Evolutionary conservation across 2,888 invertebrate genomes (phyloP).

Genomic region (Eupithecia subumbrata): DNA sequence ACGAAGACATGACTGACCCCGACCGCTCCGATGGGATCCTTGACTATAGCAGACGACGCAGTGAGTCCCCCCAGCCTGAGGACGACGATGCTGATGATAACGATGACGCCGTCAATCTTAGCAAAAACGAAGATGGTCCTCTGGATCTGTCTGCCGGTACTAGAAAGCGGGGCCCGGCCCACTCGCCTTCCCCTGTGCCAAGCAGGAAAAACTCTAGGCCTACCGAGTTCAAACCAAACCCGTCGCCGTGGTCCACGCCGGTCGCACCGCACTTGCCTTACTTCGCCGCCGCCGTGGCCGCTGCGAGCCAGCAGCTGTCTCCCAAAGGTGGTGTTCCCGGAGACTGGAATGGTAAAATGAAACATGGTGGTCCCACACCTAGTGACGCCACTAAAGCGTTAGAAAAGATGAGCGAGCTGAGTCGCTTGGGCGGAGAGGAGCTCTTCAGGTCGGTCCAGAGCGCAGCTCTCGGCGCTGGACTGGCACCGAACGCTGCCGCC

Average conservation of each 20-base stretch:
- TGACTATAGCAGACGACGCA: conserved; percentile 92
- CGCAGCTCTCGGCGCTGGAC: conserved; percentile 77
- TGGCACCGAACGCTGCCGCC: conserved; percentile 85
- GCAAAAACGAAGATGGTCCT: conserved; percentile 89
- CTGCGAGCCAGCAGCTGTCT: conserved; percentile 86
- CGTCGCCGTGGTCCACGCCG: conserved; percentile 91
- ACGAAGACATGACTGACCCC: conserved; percentile 87
- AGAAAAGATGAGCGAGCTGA: conserved; percentile 96
- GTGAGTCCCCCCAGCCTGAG: conserved; percentile 74
- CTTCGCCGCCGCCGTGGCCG: conserved; percentile 91
- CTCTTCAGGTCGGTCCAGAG: conserved; percentile 86
- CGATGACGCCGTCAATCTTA: conserved; percentile 88
- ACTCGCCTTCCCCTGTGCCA: conserved; percentile 85
- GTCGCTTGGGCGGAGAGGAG: conserved; percentile 92
- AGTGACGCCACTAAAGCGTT: conserved; percentile 94
- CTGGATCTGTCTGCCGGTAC: conserved; percentile 91
- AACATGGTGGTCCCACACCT: conserved; percentile 86
- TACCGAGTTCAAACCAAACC: conserved; percentile 87
- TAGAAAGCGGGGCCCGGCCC: conserved; percentile 88
- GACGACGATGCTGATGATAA: conserved; percentile 82
- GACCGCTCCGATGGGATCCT: conserved; percentile 87
- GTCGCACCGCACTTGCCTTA: conserved; percentile 91
- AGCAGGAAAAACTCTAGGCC: conserved; percentile 87
- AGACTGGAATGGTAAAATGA: conserved; percentile 92
- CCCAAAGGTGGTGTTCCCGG: conserved; percentile 87